A percentile compares a stretch with the other conserved stretches of the same genome.
phyloP scores from a whole-genome alignment of 2,888 invertebrate species.

The Oxystoma pomonae region DNA sequence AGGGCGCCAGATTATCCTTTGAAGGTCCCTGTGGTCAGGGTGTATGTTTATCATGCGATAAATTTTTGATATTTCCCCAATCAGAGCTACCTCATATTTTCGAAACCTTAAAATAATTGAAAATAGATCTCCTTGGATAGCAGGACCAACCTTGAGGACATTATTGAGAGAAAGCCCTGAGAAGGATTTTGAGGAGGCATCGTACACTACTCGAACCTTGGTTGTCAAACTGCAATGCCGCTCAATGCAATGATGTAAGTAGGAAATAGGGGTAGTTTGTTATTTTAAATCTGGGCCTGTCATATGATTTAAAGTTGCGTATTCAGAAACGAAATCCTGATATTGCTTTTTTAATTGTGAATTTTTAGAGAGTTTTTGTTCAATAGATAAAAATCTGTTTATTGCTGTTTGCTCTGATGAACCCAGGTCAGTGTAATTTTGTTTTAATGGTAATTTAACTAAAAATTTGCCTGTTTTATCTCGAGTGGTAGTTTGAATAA shows the following conservation, averaged over 20 bases:
- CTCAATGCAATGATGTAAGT: slow-evolving; percentile 37
- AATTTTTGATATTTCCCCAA: slow-evolving; percentile 9
- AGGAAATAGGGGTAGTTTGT: not conserved
- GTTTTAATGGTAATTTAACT: slow-evolving; percentile 8
- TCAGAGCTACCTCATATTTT: not conserved
- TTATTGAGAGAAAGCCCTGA: slow-evolving; percentile 38
- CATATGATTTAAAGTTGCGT: slow-evolving; percentile 12
- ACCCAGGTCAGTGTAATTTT: not conserved
- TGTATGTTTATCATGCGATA: slow-evolving; percentile 6
- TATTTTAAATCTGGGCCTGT: not conserved
- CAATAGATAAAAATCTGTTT: slow-evolving; percentile 1
- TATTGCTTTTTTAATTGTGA: not conserved
- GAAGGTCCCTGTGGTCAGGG: slow-evolving; percentile 11
- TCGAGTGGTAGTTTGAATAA: not conserved
- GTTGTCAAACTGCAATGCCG: slow-evolving; percentile 33
- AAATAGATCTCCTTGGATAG: slow-evolving; percentile 35
- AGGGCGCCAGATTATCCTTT: slow-evolving; percentile 17
- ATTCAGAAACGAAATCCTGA: slow-evolving; percentile 9
- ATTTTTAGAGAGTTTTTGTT: slow-evolving; percentile 3
- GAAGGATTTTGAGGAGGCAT: slow-evolving; percentile 29
- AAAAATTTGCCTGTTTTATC: slow-evolving; percentile 5
- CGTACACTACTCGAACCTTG: slow-evolving; percentile 36
- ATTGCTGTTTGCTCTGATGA: not conserved
- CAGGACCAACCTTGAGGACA: slow-evolving; percentile 33
- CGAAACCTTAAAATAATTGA: slow-evolving; percentile 29